These are phyloP conservation scores for Electrophaes corylata DNA, from an alignment of 2,888 invertebrate genomes.

Conservation along the genomic window DNA sequence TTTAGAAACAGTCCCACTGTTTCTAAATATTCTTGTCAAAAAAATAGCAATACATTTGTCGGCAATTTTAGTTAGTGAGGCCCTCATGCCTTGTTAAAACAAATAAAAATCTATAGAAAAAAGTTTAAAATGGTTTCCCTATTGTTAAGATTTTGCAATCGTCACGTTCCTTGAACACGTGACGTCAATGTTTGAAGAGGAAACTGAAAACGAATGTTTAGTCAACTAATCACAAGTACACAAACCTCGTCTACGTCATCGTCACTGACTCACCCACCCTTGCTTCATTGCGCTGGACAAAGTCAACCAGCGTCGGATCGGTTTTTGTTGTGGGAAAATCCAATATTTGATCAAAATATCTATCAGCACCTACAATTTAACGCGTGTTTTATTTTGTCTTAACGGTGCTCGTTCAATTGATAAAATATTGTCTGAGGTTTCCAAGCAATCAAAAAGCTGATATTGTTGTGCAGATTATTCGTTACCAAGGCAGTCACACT, in stretches of 20 bases:
- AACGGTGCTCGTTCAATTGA: neutral
- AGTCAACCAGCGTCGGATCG: neutral
- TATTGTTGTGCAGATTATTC: neutral
- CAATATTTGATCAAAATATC: neutral
- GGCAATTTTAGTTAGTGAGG: too few species aligned
- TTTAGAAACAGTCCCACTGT: too few species aligned
- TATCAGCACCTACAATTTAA: neutral
- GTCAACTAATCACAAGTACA: slow-evolving; percentile 26
- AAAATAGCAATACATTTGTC: too few species aligned
- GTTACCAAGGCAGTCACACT: neutral
- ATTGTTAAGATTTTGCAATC: neutral
- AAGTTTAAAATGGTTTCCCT: neutral
- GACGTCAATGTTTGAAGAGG: slow-evolving; percentile 27
- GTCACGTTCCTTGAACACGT: slow-evolving; percentile 14
- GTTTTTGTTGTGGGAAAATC: neutral
- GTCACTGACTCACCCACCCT: slow-evolving; percentile 26
- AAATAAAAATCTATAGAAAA: too few species aligned
- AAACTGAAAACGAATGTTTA: slow-evolving; percentile 25
- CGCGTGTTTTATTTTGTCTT: neutral
- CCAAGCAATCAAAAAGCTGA: slow-evolving; percentile 1
- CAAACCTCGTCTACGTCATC: slow-evolving; percentile 18
- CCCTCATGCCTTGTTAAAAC: too few species aligned
- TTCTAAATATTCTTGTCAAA: too few species aligned
- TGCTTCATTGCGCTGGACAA: neutral
- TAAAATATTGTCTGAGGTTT: slow-evolving; percentile 5